Conservation (phyloP, 2,888 invertebrate genomes). For the Malachius bipustulatus region DNA sequence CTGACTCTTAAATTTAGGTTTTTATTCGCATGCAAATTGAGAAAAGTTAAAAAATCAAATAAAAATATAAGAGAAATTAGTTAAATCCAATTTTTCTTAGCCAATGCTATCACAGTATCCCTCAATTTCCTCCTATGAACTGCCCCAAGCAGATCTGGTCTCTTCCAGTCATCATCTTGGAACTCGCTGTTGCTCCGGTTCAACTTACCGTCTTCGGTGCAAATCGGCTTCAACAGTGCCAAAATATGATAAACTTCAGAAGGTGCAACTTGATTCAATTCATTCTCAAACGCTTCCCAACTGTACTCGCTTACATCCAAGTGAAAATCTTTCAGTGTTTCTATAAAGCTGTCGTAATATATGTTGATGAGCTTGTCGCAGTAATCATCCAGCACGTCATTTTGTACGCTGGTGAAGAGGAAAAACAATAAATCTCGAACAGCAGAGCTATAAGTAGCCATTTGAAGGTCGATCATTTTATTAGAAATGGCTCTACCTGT, state of each 20-base stretch:
- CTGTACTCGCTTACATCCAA: conserved; percentile 31
- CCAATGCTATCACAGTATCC: conserved; percentile 30
- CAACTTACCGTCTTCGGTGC: conserved; percentile 38
- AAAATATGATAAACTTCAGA: conserved; percentile 39
- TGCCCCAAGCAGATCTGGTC: conserved; percentile 31
- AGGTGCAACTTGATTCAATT: conserved; percentile 36
- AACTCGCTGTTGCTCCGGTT: conserved; percentile 37
- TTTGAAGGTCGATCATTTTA: conserved; percentile 49
- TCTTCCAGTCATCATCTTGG: conserved; percentile 32
- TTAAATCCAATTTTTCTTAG: conserved; percentile 30
- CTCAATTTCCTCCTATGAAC: conserved; percentile 32
- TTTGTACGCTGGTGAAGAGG: conserved; percentile 41
- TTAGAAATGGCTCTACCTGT: conserved; percentile 36
- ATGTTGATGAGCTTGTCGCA: conserved; percentile 40
- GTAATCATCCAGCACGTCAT: conserved; percentile 35
- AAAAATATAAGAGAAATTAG: background rate
- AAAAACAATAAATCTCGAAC: conserved; percentile 45
- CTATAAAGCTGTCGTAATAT: conserved; percentile 42
- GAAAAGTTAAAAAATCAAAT: background rate
- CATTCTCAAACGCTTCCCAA: conserved; percentile 36
- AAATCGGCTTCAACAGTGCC: conserved; percentile 40
- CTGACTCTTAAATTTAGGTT: too few species aligned
- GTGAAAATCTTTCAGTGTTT: conserved; percentile 33
- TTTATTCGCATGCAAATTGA: too few species aligned
- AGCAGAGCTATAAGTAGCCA: conserved; percentile 41